These are phyloP conservation scores for Perccottus glenii DNA, from an alignment of 2,113 vertebrate genomes.

Conservation along the genomic window DNA sequence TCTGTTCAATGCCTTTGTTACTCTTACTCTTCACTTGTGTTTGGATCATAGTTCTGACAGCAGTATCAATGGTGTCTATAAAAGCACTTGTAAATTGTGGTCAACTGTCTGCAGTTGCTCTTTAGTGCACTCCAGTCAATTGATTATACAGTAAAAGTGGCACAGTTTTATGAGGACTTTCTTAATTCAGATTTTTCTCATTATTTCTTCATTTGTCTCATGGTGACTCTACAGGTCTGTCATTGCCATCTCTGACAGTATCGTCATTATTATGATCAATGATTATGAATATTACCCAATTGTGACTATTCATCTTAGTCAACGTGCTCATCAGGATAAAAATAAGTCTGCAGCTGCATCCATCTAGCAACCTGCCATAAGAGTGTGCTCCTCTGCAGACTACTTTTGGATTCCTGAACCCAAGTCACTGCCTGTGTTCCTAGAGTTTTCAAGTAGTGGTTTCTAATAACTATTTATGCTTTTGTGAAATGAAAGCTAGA, in stretches of 20 bases:
- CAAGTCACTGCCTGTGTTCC: constrained; percentile 31
- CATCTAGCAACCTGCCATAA: constrained; percentile 47
- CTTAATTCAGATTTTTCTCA: constrained; percentile 46
- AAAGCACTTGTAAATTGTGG: not conserved
- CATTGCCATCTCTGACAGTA: constrained; percentile 74
- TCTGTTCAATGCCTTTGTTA: constrained; percentile 4
- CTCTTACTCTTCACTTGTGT: not conserved
- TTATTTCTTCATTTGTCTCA: constrained; percentile 68
- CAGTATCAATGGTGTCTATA: not conserved
- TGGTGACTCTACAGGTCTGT: constrained; percentile 62
- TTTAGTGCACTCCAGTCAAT: not conserved
- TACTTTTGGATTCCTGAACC: constrained; percentile 44
- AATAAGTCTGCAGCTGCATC: constrained; percentile 51
- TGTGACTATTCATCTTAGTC: constrained; percentile 64
- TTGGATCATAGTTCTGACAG: too few species aligned
- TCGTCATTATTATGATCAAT: constrained; percentile 76
- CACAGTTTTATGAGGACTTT: constrained; percentile 13
- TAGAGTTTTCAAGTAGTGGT: constrained; percentile 55
- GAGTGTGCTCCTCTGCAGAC: constrained; percentile 19
- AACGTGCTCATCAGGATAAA: constrained; percentile 62
- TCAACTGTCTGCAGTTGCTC: not conserved
- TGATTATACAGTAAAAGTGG: not conserved
- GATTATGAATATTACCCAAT: constrained; percentile 72
- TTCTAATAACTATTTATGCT: constrained; percentile 71
- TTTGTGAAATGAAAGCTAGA: constrained; percentile 67